Percentiles rank a stretch among this genome's conserved stretches.
These are phyloP conservation scores for Zapornia atra DNA, from an alignment of 2,113 vertebrate genomes.

Conservation along the genomic window DNA sequence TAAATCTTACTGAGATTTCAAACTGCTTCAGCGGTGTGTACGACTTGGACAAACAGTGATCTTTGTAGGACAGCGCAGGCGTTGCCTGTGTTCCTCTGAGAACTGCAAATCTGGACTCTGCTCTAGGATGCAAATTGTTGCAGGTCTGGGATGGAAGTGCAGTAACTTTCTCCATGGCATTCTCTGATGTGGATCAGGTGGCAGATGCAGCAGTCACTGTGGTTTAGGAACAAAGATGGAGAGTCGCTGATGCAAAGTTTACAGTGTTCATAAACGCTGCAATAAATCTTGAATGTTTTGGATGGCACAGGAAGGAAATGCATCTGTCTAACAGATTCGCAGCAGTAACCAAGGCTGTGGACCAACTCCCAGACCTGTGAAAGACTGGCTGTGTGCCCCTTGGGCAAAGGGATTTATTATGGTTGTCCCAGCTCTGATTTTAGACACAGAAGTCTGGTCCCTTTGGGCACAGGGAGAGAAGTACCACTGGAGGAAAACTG, in stretches of 20 bases:
- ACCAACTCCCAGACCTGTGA: background rate
- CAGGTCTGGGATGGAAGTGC: background rate
- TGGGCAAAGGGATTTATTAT: background rate
- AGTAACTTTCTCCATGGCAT: background rate
- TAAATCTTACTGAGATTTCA: conserved; percentile 45
- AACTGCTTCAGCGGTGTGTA: background rate
- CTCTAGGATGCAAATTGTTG: conserved; percentile 27
- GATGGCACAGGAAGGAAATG: background rate
- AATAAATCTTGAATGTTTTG: background rate
- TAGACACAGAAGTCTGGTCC: background rate
- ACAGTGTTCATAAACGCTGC: background rate
- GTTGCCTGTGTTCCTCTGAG: conserved; percentile 33
- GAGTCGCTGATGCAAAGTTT: background rate
- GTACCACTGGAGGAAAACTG: background rate
- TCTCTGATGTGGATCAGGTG: background rate
- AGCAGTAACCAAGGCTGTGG: background rate
- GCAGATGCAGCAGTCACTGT: background rate
- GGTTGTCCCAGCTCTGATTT: background rate
- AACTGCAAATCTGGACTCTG: conserved; percentile 28
- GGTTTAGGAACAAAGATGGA: background rate
- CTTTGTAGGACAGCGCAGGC: background rate
- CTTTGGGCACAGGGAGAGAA: background rate
- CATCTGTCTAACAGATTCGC: background rate
- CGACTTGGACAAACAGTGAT: conserved; percentile 23
- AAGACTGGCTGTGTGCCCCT: background rate